Percentiles rank a stretch among this genome's conserved stretches.
Evolutionary conservation across 1,140 invertebrate species (phyloP).

Genomic region (Triops longicaudatus): DNA sequence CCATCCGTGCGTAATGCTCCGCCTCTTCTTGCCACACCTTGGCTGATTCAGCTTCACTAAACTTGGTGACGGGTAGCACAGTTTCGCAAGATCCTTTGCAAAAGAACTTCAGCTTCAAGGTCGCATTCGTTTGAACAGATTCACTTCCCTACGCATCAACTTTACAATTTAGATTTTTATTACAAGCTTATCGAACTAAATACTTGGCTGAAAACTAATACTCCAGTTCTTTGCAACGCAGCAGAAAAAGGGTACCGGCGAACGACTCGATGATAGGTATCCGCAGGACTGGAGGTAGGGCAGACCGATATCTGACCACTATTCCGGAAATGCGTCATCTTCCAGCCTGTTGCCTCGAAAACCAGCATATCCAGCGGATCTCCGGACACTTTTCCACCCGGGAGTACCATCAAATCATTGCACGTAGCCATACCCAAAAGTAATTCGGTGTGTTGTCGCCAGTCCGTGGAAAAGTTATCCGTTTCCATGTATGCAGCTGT

Average conservation of each 20-base stretch:
- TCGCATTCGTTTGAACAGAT: background rate
- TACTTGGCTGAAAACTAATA: background rate
- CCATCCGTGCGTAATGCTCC: background rate
- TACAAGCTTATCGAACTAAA: background rate
- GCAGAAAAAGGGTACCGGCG: background rate
- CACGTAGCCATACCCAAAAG: background rate
- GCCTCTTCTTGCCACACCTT: slow-evolving; percentile 6
- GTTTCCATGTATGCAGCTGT: background rate
- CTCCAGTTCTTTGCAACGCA: background rate
- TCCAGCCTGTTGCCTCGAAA: background rate
- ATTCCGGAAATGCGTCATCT: background rate
- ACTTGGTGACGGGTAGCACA: background rate
- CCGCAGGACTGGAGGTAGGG: background rate
- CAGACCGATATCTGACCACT: background rate
- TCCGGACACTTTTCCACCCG: background rate
- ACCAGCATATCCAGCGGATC: background rate
- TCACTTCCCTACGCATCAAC: background rate
- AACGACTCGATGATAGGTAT: background rate
- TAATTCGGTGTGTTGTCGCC: background rate
- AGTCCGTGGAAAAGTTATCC: background rate
- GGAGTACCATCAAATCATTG: background rate
- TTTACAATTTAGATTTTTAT: background rate
- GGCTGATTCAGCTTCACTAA: background rate
- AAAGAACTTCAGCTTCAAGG: background rate
- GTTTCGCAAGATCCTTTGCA: slow-evolving; percentile 14